These are phyloP conservation scores for Polia nebulosa DNA, from an alignment of 2,888 invertebrate species.

Conservation along the genomic window DNA sequence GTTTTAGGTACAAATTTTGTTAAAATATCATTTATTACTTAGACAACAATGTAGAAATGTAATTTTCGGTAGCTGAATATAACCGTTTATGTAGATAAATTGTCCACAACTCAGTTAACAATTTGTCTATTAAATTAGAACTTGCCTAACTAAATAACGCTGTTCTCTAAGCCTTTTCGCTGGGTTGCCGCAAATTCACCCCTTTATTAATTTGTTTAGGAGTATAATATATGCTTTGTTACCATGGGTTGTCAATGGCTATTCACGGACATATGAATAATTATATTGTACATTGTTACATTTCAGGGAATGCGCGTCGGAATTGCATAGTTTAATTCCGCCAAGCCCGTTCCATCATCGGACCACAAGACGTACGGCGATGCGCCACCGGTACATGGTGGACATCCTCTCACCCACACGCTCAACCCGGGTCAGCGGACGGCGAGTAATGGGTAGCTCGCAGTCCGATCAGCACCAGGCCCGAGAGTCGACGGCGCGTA, in stretches of 20 bases:
- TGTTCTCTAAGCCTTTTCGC: constrained; percentile 10
- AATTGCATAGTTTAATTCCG: too few species aligned
- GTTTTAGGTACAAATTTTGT: too few species aligned
- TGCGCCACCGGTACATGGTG: too few species aligned
- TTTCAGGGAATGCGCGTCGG: too few species aligned
- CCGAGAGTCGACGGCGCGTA: too few species aligned
- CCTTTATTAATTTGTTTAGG: constrained; percentile 10
- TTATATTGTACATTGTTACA: too few species aligned
- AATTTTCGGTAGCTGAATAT: constrained; percentile 31
- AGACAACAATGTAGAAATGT: constrained; percentile 13
- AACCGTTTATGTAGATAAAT: constrained; percentile 42
- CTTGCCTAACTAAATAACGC: constrained; percentile 32
- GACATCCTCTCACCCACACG: too few species aligned
- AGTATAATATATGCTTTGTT: constrained; percentile 8
- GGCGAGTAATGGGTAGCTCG: too few species aligned
- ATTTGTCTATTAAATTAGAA: constrained; percentile 47
- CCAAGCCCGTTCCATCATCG: too few species aligned
- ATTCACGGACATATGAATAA: not conserved
- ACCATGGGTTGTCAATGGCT: not conserved
- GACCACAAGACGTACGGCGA: too few species aligned
- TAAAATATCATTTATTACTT: constrained; percentile 1
- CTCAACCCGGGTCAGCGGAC: too few species aligned
- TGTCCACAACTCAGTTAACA: constrained; percentile 23
- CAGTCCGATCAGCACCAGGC: too few species aligned
- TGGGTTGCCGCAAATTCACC: constrained; percentile 4